phyloP scores from a whole-genome alignment of 1,140 invertebrate genomes.

The Potamilus streckersoni region DNA sequence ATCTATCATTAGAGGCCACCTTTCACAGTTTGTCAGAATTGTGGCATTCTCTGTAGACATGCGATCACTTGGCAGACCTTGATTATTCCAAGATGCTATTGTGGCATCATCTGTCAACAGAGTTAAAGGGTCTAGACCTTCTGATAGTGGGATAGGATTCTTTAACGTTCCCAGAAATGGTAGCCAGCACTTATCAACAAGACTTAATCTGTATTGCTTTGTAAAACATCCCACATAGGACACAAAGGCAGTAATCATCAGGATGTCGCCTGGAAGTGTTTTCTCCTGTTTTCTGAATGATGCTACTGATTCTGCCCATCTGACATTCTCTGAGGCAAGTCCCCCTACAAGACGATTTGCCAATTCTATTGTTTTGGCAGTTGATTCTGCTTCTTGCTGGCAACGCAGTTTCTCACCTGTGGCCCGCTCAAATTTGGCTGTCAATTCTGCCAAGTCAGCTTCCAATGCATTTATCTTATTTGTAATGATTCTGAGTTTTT shows the following conservation, averaged over 20 bases:
- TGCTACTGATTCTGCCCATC: conserved; percentile 92
- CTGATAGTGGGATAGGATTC: conserved; percentile 85
- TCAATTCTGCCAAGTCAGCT: conserved; percentile 84
- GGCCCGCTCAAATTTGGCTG: conserved; percentile 89
- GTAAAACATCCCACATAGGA: conserved; percentile 96
- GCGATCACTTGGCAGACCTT: conserved; percentile 89
- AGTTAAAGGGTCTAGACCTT: conserved; percentile 84
- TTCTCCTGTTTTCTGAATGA: conserved; percentile 87
- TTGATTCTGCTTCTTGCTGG: conserved; percentile 48
- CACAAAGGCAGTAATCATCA: conserved; percentile 92
- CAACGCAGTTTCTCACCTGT: conserved; percentile 88
- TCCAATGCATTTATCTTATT: conserved; percentile 88
- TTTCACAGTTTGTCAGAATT: conserved; percentile 89
- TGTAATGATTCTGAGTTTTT: conserved; percentile 86
- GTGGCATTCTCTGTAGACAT: conserved; percentile 97
- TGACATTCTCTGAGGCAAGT: conserved; percentile 90
- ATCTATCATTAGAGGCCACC: conserved; percentile 96
- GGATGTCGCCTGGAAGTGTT: conserved; percentile 89
- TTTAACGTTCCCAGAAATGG: conserved; percentile 69
- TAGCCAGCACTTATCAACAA: conserved; percentile 84
- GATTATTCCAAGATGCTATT: conserved; percentile 94
- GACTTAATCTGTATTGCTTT: conserved; percentile 86
- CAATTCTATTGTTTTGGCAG: conserved; percentile 86
- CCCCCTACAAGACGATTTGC: conserved; percentile 93
- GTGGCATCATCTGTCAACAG: conserved; percentile 91